Base-by-base conservation (phyloP, 2,113 vertebrate species). In the Peromyscus californicus region DNA sequence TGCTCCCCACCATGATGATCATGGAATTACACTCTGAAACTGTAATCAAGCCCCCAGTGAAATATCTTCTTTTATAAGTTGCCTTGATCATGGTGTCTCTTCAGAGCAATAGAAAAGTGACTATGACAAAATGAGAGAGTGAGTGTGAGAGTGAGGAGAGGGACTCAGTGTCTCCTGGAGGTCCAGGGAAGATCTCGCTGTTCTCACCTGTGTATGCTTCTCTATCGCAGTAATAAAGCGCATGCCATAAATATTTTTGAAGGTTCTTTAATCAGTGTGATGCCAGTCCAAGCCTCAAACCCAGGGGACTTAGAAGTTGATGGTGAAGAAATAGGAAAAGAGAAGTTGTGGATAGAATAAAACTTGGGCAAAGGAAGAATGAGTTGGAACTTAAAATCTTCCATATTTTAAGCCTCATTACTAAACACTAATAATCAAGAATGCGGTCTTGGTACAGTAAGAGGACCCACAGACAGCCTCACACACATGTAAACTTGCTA, bases 91-190 rank as follows among this genome's bases (percentile, higher is more conserved):
- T 84, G 12, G 24, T 63, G 13, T 45, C 39, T 85, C 57, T 85
- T 45, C 36, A 42, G 13, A 85, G 82, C 7, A 21, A 65, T 33
- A 31, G 59, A 21, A 63, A 16, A 84, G 36, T 31, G 31, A 85
- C 7, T 31, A 45, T 45, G 8, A 65, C 39, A 63, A 85, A 42
- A 78, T 17, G 16, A n/a, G 63, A 86, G 70, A 51, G n/a, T 65
- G 5, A 5, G 0, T 3, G 13, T 21, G 24, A 19, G 15, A 61
- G 17, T 0, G 3, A 24, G 11, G 7, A 39, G 31, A 78, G 48
- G 10, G 17, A 29, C 26, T 74, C 19, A 7, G 26, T 5, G 21
- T 0, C 7, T n/a, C 24, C 4, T 4, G 4, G 24, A 10, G 12
- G 9, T 19, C 16, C 51, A 24, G 45, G 36, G 33, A 51, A 15